Base-by-base conservation (phyloP, 2,797 vertebrate species). In the Xenentodon cancila region DNA sequence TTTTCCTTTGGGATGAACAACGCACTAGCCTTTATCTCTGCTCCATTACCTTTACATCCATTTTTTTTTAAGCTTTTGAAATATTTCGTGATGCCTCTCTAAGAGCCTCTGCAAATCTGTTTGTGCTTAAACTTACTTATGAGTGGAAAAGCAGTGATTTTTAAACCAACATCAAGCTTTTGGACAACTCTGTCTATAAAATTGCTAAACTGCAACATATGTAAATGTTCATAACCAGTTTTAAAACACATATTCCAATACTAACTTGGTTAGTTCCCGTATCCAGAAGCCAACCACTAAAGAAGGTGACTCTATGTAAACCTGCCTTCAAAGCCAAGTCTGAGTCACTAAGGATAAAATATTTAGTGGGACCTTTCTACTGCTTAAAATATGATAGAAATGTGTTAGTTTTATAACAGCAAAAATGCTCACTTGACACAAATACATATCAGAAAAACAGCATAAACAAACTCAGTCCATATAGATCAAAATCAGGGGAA, bases 1-100 rank as follows among this genome's bases (percentile, higher is more conserved):
- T 67, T 51, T 88, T 66, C 83, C 84, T 86, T 68, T 69, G 68
- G 73, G 71, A 77, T 68, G 40, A 86, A 77, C 60, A 80, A 65
- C 17, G 15, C 44, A 59, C 20, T 12, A 42, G 32, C 56, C 71
- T 71, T 80, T 34, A 73, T 77, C 51, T 71, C 55, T 42, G 5
- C 17, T 71, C 43, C 37, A 16, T n/a, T 71, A 5, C 68, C 7
- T n/a, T 1, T 16, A 40, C 48, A 32, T 55, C 60, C 21, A 34
- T 15, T 37, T 53, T 54, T 46, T 40, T 51, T 15, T 12, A 40
- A 50, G 32, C 32, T 16, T 25, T 45, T 45, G 40, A 32, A 9
- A 20, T 13, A 34, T 75, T 72, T 64, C 15, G 53, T 59, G 3
- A 57, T 48, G 3, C 1, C 9, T 56, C 19, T 47, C 16, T 50